Percentiles rank a stretch among this genome's conserved stretches.
Conservation (phyloP, 2,113 vertebrate species). For the Erythrolamprus reginae region DNA sequence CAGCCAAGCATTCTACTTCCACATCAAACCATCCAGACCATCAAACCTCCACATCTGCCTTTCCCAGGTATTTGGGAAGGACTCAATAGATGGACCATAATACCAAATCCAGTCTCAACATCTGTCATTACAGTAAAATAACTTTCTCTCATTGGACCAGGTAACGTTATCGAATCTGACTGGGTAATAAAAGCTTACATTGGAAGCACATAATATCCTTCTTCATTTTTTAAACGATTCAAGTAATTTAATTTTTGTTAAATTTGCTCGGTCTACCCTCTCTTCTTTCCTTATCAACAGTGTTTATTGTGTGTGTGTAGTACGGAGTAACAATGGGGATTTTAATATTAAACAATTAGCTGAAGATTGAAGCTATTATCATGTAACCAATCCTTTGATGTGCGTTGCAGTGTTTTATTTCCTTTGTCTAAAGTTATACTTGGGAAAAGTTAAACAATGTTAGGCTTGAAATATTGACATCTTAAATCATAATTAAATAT, state of each 20-base stretch:
- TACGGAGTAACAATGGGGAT: background rate
- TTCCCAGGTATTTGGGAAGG: background rate
- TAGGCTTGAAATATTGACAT: background rate
- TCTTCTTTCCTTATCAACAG: background rate
- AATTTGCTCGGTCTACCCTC: background rate
- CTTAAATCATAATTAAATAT: background rate
- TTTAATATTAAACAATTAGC: background rate
- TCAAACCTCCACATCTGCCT: background rate
- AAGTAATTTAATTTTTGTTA: background rate
- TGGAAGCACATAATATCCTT: background rate
- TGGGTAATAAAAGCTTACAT: background rate
- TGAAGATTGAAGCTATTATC: background rate
- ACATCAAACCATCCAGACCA: no score
- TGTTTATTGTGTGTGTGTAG: background rate
- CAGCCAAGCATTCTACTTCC: no score
- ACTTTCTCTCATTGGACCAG: background rate
- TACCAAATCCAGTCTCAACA: background rate
- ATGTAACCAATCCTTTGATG: background rate
- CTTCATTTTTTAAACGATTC: background rate
- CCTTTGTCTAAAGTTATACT: background rate
- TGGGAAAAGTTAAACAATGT: background rate
- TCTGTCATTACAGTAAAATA: background rate
- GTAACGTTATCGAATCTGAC: background rate
- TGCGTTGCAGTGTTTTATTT: background rate
- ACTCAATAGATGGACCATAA: background rate